A percentile compares a stretch with the other conserved stretches of the same genome.
These are phyloP conservation scores for Ahaetulla prasina DNA, from an alignment of 2,113 vertebrate species.

Conservation along the genomic window DNA sequence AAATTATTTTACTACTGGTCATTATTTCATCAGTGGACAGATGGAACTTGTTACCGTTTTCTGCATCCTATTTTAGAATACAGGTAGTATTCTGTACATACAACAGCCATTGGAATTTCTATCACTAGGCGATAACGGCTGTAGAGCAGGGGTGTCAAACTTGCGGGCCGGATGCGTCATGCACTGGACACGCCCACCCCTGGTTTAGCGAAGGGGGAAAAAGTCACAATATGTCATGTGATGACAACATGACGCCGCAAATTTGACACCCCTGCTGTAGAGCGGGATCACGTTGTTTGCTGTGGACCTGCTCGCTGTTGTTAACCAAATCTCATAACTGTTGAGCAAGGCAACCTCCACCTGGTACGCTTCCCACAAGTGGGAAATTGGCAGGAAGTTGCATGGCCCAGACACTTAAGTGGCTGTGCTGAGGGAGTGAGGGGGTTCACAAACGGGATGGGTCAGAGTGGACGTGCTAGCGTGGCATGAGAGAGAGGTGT, in stretches of 20 bases:
- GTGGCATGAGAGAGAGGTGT: background rate
- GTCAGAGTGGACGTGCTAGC: background rate
- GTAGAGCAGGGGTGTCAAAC: background rate
- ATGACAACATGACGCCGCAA: too few relatives aligned
- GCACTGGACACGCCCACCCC: too few relatives aligned
- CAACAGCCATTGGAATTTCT: background rate
- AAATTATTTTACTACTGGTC: background rate
- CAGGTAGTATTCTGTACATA: background rate
- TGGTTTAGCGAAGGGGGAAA: too few relatives aligned
- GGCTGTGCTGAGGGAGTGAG: background rate
- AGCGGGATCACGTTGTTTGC: background rate
- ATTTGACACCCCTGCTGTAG: background rate
- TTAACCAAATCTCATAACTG: background rate
- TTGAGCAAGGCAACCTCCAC: background rate
- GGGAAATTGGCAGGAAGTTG: background rate
- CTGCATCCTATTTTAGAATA: background rate
- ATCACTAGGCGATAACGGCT: background rate
- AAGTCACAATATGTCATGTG: too few relatives aligned
- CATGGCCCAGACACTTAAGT: background rate
- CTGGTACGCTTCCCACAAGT: background rate
- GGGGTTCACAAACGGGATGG: background rate
- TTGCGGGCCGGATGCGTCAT: too few relatives aligned
- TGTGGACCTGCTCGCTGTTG: background rate
- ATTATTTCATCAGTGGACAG: background rate
- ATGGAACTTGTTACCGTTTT: background rate